Evolutionary conservation across 2,888 invertebrate species (phyloP).

Genomic region (Polyploca ridens): DNA sequence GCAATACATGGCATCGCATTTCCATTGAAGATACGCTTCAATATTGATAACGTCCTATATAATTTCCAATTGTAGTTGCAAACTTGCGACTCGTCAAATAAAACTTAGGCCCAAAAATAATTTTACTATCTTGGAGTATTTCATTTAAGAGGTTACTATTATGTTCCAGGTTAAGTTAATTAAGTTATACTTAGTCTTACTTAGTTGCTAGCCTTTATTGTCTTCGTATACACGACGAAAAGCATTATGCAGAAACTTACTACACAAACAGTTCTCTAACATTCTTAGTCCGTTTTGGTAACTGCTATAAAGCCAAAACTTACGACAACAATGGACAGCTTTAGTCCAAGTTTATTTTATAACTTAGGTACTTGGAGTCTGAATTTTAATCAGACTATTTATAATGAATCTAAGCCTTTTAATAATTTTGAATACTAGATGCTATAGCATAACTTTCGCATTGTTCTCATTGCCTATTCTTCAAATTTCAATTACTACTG

Average conservation of each 20-base stretch:
- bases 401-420: neutral
- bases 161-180: neutral
- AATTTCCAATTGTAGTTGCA: neutral
- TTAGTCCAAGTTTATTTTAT: neutral
- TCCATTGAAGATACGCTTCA: neutral
- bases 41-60: neutral
- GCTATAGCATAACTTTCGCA: no score
- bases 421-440: no score
- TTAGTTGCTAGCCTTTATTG: conserved; percentile 13
- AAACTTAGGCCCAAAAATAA: no score
- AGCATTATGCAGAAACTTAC: neutral
- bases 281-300: conserved; percentile 6
- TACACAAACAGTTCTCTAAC: neutral
- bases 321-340: neutral
- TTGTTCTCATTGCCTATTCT: neutral
- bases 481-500: no score
- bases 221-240: neutral
- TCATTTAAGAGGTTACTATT: neutral
- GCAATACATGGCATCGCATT: neutral
- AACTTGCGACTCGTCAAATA: no score
- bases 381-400: neutral
- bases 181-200: neutral
- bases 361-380: neutral
- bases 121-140: neutral
- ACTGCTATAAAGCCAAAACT: neutral